Evolutionary conservation across 2,888 invertebrate genomes (phyloP).

Genomic region (Cephus spinipes): DNA sequence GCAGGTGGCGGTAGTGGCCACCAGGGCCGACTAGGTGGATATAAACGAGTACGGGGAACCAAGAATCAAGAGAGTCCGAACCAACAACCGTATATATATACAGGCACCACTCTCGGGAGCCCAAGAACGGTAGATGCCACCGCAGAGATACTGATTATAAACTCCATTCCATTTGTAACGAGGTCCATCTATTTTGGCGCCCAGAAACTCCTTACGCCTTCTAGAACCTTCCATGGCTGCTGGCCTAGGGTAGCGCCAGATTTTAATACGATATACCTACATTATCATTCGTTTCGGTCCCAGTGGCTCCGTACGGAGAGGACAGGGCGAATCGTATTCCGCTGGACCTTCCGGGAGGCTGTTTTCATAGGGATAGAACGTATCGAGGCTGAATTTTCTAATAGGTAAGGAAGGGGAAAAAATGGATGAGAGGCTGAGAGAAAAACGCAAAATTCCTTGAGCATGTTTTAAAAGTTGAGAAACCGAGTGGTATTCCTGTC

Average conservation of each 20-base stretch:
- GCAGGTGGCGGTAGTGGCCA: slow-evolving; percentile 50
- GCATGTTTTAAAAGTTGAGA: background rate
- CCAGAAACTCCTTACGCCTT: slow-evolving; percentile 44
- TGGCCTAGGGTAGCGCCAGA: slow-evolving; percentile 55
- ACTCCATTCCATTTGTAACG: slow-evolving; percentile 67
- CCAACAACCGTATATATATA: background rate
- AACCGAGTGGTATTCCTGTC: background rate
- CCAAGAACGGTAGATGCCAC: slow-evolving; percentile 57
- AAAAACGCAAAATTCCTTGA: background rate
- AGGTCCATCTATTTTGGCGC: slow-evolving; percentile 66
- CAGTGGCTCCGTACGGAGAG: background rate
- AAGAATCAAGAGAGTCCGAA: slow-evolving; percentile 39
- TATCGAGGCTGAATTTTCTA: background rate
- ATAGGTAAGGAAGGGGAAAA: background rate
- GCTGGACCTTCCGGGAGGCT: background rate
- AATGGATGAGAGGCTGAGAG: background rate
- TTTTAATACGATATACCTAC: slow-evolving; percentile 58
- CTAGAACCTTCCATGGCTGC: background rate
- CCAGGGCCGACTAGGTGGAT: slow-evolving; percentile 34
- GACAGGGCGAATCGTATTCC: background rate
- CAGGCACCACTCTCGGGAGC: slow-evolving; percentile 14
- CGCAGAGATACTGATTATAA: slow-evolving; percentile 64
- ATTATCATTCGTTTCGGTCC: slow-evolving; percentile 57
- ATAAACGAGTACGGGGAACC: slow-evolving; percentile 63
- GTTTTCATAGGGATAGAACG: background rate